Evolutionary conservation across 2,113 vertebrate genomes (phyloP).

Genomic region (Chaetorhynchus papuensis): DNA sequence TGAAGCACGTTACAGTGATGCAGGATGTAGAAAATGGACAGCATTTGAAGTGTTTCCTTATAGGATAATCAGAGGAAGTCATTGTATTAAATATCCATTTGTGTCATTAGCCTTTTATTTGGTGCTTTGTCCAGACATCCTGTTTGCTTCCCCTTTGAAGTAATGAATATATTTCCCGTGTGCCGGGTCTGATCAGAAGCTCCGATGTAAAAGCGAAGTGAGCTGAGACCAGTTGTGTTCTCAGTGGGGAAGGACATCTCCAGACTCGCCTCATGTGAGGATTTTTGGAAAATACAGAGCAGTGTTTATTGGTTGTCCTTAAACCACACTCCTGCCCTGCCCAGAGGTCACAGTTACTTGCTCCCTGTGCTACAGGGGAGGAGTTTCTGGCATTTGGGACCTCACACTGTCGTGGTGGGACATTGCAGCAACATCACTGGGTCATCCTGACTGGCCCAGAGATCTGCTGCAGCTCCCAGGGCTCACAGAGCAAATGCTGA

Average conservation of each 20-base stretch:
- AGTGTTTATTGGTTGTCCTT: neutral
- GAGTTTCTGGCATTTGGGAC: neutral
- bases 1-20: neutral
- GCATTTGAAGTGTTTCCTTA: constrained; percentile 60
- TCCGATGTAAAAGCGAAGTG: accelerated
- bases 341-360: neutral
- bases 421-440: neutral
- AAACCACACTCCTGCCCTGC: neutral
- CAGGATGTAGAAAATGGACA: constrained; percentile 50
- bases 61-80: constrained; percentile 64
- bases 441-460: neutral
- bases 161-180: constrained; percentile 42
- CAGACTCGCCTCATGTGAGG: neutral
- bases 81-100: constrained; percentile 66
- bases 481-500: neutral
- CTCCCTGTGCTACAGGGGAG: neutral
- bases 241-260: neutral
- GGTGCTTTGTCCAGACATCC: constrained; percentile 65
- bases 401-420: neutral
- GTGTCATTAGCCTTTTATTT: constrained; percentile 62
- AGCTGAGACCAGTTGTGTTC: neutral
- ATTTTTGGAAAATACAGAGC: neutral
- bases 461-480: neutral
- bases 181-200: neutral
- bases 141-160: constrained; percentile 60